Percentiles rank a stretch among this genome's conserved stretches.
These are phyloP conservation scores for Gasterosteus nipponicus DNA, from an alignment of 2,113 vertebrate genomes.

Conservation along the genomic window DNA sequence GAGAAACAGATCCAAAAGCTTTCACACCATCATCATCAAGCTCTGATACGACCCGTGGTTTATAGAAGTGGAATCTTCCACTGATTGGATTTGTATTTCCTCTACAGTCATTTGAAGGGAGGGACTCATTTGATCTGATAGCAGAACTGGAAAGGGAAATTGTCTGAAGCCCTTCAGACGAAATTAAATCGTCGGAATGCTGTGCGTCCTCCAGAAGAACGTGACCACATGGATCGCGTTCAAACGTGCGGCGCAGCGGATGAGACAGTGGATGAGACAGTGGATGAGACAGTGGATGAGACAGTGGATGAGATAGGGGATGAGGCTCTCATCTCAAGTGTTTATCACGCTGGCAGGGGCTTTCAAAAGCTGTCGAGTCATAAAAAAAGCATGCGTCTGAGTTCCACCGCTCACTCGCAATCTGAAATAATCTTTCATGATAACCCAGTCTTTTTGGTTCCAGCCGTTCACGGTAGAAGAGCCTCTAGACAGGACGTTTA, in stretches of 20 bases:
- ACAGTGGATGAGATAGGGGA: background rate
- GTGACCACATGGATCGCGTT: slow-evolving; percentile 42
- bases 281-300: no score
- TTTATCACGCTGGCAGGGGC: slow-evolving; percentile 73
- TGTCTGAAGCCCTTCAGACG: no score
- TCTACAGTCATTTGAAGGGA: slow-evolving; percentile 1
- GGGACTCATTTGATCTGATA: background rate
- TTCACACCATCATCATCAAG: background rate
- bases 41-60: background rate
- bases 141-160: background rate
- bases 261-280: no score
- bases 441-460: slow-evolving; percentile 60
- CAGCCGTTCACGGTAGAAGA: slow-evolving; percentile 26
- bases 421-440: slow-evolving; percentile 64
- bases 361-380: slow-evolving; percentile 73
- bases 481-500: slow-evolving; percentile 43
- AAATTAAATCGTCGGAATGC: no score
- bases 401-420: slow-evolving; percentile 65
- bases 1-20: slow-evolving; percentile 10
- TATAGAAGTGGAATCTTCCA: background rate
- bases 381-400: slow-evolving; percentile 75
- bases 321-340: slow-evolving; percentile 69
- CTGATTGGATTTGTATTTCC: slow-evolving; percentile 14
- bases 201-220: background rate
- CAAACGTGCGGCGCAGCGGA: slow-evolving; percentile 10